phyloP scores from a whole-genome alignment of 1,140 invertebrate genomes.

The Drosophila sp. region DNA sequence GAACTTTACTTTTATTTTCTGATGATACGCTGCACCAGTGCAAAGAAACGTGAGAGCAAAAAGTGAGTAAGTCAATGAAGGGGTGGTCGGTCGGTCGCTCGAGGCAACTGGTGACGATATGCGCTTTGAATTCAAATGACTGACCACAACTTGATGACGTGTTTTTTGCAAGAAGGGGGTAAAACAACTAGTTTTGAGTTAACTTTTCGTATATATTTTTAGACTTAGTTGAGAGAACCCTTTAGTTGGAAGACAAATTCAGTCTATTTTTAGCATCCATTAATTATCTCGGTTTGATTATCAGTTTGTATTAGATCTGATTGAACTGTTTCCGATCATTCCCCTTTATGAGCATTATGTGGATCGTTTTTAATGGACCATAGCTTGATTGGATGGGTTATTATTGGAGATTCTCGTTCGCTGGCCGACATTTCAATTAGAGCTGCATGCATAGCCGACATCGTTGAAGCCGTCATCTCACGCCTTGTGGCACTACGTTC shows the following conservation, averaged over 20 bases:
- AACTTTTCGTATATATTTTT: background rate
- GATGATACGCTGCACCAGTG: conserved; percentile 60
- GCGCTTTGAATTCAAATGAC: conserved; percentile 1
- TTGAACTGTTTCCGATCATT: background rate
- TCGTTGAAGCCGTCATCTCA: background rate
- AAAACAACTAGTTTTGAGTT: background rate
- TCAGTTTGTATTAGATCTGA: too few relatives aligned
- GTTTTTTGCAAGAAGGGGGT: background rate
- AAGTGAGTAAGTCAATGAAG: conserved; percentile 14
- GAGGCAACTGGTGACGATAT: conserved; percentile 15
- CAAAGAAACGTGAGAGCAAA: conserved; percentile 62
- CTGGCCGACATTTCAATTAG: background rate
- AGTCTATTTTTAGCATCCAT: too few relatives aligned
- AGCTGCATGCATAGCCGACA: background rate
- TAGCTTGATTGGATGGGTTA: too few relatives aligned
- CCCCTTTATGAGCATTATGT: too few relatives aligned
- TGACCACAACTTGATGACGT: background rate
- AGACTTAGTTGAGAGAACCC: background rate
- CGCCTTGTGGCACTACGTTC: background rate
- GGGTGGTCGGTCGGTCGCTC: background rate
- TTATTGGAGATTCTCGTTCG: background rate
- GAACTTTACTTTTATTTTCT: conserved; percentile 29
- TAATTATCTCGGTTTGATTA: too few relatives aligned
- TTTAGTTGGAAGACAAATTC: too few relatives aligned
- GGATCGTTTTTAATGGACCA: too few relatives aligned